A percentile compares a stretch with the other conserved stretches of the same genome.
Conservation (phyloP, 2,888 invertebrate genomes). For the Epicampocera succincta region DNA sequence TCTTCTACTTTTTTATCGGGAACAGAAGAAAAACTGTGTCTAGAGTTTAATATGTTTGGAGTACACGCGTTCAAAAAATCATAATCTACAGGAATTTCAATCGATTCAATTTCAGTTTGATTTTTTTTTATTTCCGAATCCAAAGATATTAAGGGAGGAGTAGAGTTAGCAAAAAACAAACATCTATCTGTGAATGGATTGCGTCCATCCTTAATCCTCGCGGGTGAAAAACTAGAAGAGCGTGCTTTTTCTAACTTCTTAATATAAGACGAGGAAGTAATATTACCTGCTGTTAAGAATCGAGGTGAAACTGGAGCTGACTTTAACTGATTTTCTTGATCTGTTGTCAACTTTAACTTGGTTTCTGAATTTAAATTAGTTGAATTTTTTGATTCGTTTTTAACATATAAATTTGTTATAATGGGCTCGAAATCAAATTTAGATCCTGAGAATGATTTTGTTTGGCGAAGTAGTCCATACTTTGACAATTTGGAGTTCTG, state of each 20-base stretch:
- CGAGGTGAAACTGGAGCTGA: conserved; percentile 78
- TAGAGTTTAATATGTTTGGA: conserved; percentile 76
- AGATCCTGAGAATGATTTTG: conserved; percentile 75
- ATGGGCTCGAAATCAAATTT: conserved; percentile 71
- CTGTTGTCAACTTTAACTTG: background rate
- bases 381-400: background rate
- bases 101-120: conserved; percentile 62
- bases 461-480: conserved; percentile 72
- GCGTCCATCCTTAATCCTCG: conserved; percentile 71
- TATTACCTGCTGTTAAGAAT: conserved; percentile 73
- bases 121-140: conserved; percentile 43
- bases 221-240: conserved; percentile 75
- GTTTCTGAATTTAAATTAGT: conserved; percentile 2
- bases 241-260: conserved; percentile 66
- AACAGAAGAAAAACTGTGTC: conserved; percentile 80
- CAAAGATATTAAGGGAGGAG: conserved; percentile 61
- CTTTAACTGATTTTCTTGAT: conserved; percentile 61
- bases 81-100: conserved; percentile 27
- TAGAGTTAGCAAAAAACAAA: conserved; percentile 33
- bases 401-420: background rate
- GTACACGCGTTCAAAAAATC: conserved; percentile 75
- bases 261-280: conserved; percentile 70
- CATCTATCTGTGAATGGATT: conserved; percentile 70
- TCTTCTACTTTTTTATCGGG: conserved; percentile 76
- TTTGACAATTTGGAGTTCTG: conserved; percentile 64